Percentiles rank a stretch among this genome's conserved stretches.
Conservation (phyloP, 2,113 vertebrate genomes). For the Sprattus sprattus region DNA sequence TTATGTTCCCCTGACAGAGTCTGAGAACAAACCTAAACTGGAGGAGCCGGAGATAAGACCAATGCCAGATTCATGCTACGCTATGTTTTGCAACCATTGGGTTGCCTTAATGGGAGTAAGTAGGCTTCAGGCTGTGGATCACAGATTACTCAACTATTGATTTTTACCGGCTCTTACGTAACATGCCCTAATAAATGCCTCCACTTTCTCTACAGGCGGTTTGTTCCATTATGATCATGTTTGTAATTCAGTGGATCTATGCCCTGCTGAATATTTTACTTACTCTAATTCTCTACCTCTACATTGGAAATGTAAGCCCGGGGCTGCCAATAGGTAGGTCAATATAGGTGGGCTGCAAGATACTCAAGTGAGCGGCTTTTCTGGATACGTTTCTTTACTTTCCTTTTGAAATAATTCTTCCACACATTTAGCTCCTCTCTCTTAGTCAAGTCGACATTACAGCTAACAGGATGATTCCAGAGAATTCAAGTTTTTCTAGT, state of each 20-base stretch:
- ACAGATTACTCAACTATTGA: neutral
- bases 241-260: slow-evolving; percentile 95
- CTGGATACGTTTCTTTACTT: no score
- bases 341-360: neutral
- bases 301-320: slow-evolving; percentile 88
- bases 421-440: no score
- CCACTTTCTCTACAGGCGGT: slow-evolving; percentile 71
- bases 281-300: slow-evolving; percentile 84
- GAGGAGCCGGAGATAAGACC: slow-evolving; percentile 73
- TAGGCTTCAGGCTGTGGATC: neutral
- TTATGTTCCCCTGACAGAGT: slow-evolving; percentile 59
- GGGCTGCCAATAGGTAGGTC: slow-evolving; percentile 85
- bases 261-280: slow-evolving; percentile 81
- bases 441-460: no score
- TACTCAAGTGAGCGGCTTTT: no score
- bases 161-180: neutral
- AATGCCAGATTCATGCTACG: slow-evolving; percentile 71
- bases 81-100: slow-evolving; percentile 86
- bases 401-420: no score
- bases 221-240: slow-evolving; percentile 85
- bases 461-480: neutral
- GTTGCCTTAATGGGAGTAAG: slow-evolving; percentile 86
- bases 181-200: neutral
- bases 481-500: neutral
- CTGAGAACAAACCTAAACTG: slow-evolving; percentile 64